Evolutionary conservation across 2,888 invertebrate species (phyloP).

Genomic region (Patella caerulea): DNA sequence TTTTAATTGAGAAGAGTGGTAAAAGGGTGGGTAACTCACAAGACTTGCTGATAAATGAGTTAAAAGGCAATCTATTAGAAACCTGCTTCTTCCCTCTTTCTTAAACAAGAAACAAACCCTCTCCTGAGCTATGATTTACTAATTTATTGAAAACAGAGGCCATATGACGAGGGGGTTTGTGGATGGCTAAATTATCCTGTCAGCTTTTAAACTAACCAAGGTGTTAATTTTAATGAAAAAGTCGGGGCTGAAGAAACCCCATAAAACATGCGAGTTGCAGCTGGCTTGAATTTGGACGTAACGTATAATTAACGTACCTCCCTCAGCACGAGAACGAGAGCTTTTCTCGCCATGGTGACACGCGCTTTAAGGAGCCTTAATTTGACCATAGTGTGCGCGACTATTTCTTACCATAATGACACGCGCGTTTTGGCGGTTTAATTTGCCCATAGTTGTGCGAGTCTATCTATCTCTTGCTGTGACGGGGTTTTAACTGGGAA

Average conservation of each 20-base stretch:
- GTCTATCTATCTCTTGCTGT: constrained; percentile 1
- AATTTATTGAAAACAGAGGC: constrained; percentile 7
- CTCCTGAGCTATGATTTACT: background rate
- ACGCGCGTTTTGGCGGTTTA: background rate
- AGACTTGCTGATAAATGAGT: constrained; percentile 2
- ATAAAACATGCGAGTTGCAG: constrained; percentile 5
- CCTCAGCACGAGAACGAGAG: constrained; percentile 2
- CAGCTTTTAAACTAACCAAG: background rate
- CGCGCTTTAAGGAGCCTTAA: background rate
- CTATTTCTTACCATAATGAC: background rate
- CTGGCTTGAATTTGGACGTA: constrained; percentile 4
- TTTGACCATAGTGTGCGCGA: background rate
- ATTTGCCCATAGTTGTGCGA: constrained; percentile 2
- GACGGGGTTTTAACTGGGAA: background rate
- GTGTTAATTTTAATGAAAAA: constrained; percentile 10
- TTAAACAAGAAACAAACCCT: no score
- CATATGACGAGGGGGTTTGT: background rate
- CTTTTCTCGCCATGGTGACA: background rate
- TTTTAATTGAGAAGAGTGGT: constrained; percentile 11
- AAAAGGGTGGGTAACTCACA: constrained; percentile 3
- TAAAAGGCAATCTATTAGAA: constrained; percentile 3
- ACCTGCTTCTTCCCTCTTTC: background rate
- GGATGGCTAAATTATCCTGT: no score
- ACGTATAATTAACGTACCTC: constrained; percentile 1
- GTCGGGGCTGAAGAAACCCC: background rate